Conservation (phyloP, 2,888 invertebrate genomes). For the Drosophila helvetica region DNA sequence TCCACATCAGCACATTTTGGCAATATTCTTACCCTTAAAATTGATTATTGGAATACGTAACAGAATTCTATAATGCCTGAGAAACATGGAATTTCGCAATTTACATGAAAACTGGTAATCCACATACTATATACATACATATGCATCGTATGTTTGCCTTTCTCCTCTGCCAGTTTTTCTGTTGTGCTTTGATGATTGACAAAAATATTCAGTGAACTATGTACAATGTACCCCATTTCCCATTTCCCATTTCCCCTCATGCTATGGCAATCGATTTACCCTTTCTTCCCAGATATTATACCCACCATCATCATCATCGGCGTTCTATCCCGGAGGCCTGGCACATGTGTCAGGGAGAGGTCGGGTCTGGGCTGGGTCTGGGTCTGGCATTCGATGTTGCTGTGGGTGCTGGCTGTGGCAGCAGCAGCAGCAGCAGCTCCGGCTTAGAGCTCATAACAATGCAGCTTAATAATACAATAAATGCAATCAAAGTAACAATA, state of each 20-base stretch:
- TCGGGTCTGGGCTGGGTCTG: constrained; percentile 24
- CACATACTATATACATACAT: too few species aligned
- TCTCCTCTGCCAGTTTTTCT: not conserved
- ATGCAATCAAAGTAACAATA: constrained; percentile 82
- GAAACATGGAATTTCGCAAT: constrained; percentile 1
- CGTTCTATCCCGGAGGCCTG: too few species aligned
- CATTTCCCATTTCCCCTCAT: not conserved
- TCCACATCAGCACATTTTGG: not conserved
- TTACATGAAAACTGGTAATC: constrained; percentile 10
- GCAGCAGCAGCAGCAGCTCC: constrained; percentile 33
- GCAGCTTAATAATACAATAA: constrained; percentile 81
- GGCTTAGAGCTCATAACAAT: constrained; percentile 68
- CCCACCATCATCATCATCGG: constrained; percentile 2
- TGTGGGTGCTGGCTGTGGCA: constrained; percentile 42
- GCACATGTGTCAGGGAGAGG: not conserved
- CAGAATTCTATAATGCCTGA: constrained; percentile 1
- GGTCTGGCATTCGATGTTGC: constrained; percentile 42
- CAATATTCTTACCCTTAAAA: constrained; percentile 5
- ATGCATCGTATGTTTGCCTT: not conserved
- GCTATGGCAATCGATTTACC: constrained; percentile 34
- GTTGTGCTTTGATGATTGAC: constrained; percentile 21
- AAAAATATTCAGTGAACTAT: constrained; percentile 36
- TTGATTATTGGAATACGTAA: not conserved
- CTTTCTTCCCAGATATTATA: constrained; percentile 25
- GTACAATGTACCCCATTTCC: not conserved